phyloP scores from a whole-genome alignment of 1,140 invertebrate genomes.

The Euschistus heros region DNA sequence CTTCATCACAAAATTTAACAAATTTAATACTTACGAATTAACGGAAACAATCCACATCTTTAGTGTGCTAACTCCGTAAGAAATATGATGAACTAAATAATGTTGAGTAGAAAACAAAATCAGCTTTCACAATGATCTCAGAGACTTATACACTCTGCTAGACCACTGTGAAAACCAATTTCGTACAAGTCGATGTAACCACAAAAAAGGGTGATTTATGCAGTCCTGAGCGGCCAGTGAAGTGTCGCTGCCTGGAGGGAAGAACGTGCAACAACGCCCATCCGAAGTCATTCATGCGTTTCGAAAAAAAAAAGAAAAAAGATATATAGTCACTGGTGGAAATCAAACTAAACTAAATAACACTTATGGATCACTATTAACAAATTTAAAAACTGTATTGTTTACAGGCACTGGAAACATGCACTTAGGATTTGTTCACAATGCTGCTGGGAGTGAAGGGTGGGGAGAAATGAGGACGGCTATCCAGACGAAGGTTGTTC shows the following conservation, averaged over 20 bases:
- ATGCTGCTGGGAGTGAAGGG: background rate
- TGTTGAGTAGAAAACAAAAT: slow-evolving; percentile 20
- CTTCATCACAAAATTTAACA: no score
- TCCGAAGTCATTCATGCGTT: slow-evolving; percentile 8
- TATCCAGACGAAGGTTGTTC: background rate
- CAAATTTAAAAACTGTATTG: no score
- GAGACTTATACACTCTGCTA: slow-evolving; percentile 23
- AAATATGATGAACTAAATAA: no score
- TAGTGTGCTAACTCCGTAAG: no score
- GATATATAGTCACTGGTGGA: background rate
- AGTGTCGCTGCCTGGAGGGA: slow-evolving; percentile 9
- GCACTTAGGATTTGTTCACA: background rate
- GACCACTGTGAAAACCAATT: slow-evolving; percentile 27
- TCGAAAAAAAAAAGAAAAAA: no score
- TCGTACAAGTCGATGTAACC: slow-evolving; percentile 6
- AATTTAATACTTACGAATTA: no score
- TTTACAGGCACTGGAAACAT: no score
- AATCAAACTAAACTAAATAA: background rate
- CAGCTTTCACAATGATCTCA: slow-evolving; percentile 28
- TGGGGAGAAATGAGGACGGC: background rate
- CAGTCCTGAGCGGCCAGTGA: background rate
- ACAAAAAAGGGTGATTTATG: background rate
- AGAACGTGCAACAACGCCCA: slow-evolving; percentile 8
- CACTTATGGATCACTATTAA: no score
- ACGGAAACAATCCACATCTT: no score